Conservation (phyloP, 2,113 vertebrate species). For the Cathartes aura region DNA sequence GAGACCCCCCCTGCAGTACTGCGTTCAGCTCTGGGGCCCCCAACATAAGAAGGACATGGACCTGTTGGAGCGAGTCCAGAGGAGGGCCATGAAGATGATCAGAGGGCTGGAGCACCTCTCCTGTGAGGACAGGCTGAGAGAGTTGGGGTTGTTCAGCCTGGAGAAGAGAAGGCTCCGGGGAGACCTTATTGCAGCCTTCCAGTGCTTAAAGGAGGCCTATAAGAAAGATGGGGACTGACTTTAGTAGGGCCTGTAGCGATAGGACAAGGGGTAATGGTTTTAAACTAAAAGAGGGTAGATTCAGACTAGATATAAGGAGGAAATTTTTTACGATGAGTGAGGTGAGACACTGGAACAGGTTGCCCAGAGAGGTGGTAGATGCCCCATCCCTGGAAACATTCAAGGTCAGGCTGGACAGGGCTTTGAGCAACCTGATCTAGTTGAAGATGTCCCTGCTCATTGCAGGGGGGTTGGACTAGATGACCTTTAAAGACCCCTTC, state of each 20-base stretch:
- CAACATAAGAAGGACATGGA: fast-evolving
- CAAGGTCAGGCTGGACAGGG: background rate
- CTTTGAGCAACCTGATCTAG: background rate
- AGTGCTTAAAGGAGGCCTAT: fast-evolving
- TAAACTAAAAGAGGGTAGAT: background rate
- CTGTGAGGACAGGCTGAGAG: background rate
- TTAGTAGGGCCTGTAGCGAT: fast-evolving
- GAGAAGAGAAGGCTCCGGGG: fast-evolving
- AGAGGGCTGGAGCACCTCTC: fast-evolving
- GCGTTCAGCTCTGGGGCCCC: fast-evolving
- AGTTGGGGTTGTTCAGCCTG: background rate
- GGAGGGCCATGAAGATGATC: fast-evolving
- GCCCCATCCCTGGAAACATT: background rate
- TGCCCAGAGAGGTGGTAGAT: background rate
- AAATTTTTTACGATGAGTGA: fast-evolving
- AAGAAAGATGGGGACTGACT: background rate
- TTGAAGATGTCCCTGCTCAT: background rate
- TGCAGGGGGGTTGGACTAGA: background rate
- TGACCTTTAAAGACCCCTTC: background rate
- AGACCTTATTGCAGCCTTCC: fast-evolving
- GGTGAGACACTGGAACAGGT: background rate
- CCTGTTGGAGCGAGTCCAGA: fast-evolving
- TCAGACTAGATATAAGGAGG: background rate
- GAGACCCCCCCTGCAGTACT: background rate
- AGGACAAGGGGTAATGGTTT: background rate